Base-by-base conservation (phyloP, 2,888 invertebrate species). In the Agonopterix arenella region DNA sequence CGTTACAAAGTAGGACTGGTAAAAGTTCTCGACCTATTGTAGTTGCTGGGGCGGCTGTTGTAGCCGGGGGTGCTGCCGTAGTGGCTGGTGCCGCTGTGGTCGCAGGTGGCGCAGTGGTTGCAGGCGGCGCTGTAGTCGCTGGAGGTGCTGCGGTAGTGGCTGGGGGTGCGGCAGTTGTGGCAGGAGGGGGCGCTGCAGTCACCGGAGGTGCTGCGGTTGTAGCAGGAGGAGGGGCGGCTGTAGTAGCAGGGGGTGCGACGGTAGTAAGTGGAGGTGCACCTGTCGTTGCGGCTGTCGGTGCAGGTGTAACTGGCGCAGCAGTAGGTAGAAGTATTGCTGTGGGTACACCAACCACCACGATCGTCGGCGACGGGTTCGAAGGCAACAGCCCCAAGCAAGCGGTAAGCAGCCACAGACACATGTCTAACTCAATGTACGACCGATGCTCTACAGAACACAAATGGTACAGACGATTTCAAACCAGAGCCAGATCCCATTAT, bases 331-430 rank as follows among this genome's bases (percentile, higher is more conserved):
- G 57, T 43, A 89, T 89, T 2, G 89, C 84, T 4, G 83, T 55
- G 0, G 88, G 84, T n/a, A 78, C 72, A 10, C 77, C 84, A 11
- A 82, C 68, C 11, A 85, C 66, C 4, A 83, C 70, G 2, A 81
- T 61, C 1, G 13, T 18, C 18, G 68, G 71, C 13, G 71, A 56
- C 1, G 79, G 80, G 51, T 73, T 80, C 37, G 75, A 52, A 10
- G 85, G 86, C 54, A 84, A 58, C 52, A 89, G 63, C 52, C 89
- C 89, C 57, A 90, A 70, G 57, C 90, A 90, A 44, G 89, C 86
- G 28, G 89, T 88, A 52, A 90, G 59, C 53, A 90, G 68, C 90
- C 90, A 90, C 61, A 89, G 61, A 70, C 89, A 90, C 90, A 90
- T 90, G 10, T 47, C 55, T 49, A 37, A 46, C 37, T 8, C 45